Evolutionary conservation across 2,797 vertebrate species (phyloP).

Genomic region (Melanotaenia trifasciata): DNA sequence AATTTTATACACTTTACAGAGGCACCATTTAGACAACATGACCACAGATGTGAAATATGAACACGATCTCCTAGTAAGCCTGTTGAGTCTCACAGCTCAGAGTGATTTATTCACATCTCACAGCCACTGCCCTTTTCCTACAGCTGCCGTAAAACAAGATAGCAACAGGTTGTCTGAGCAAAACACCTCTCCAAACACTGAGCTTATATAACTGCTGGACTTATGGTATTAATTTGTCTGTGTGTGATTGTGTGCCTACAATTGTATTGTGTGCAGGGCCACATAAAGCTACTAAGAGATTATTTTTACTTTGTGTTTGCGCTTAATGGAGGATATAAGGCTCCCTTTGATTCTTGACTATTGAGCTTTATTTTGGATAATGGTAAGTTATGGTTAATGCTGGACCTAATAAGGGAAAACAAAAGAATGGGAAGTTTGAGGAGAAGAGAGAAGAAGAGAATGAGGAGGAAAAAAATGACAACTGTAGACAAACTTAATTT

Average conservation of each 20-base stretch:
- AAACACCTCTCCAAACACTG: slow-evolving; percentile 24
- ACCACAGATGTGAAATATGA: slow-evolving; percentile 49
- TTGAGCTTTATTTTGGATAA: no score
- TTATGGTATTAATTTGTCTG: slow-evolving; percentile 17
- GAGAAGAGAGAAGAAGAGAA: no score
- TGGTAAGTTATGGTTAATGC: no score
- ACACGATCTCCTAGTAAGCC: slow-evolving; percentile 52
- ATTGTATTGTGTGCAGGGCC: slow-evolving; percentile 7
- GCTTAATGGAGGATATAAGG: no score
- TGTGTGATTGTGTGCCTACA: slow-evolving; percentile 7
- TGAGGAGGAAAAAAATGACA: no score
- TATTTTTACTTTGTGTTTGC: neutral
- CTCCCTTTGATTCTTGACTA: no score
- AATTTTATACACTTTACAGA: slow-evolving; percentile 62
- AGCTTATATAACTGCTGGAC: slow-evolving; percentile 11
- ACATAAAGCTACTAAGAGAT: neutral
- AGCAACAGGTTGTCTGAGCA: slow-evolving; percentile 41
- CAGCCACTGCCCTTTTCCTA: slow-evolving; percentile 40
- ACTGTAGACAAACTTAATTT: no score
- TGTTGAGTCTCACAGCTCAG: slow-evolving; percentile 44
- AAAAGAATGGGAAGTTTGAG: no score
- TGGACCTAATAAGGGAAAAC: no score
- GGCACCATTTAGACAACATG: slow-evolving; percentile 61
- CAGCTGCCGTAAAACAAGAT: slow-evolving; percentile 53
- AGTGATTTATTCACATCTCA: slow-evolving; percentile 55